phyloP scores from a whole-genome alignment of 2,888 invertebrate genomes.

The Furcula furcula region DNA sequence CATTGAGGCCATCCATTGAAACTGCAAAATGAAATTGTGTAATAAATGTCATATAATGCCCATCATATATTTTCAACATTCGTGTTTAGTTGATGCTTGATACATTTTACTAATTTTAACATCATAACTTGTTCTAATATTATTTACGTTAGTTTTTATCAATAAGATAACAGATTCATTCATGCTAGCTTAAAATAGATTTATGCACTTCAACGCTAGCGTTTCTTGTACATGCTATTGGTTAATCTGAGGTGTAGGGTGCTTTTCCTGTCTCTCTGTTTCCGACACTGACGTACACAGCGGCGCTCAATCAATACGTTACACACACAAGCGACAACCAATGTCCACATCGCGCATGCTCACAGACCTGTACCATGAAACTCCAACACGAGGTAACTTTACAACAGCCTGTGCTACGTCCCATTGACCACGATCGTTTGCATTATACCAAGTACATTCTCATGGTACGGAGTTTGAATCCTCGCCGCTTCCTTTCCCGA shows the following conservation, averaged over 20 bases:
- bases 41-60: background rate
- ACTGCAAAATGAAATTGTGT: background rate
- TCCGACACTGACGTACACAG: constrained; percentile 72
- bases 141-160: background rate
- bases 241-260: constrained; percentile 40
- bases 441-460: constrained; percentile 30
- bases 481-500: constrained; percentile 56
- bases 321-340: constrained; percentile 61
- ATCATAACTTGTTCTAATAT: background rate
- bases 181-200: constrained; percentile 55
- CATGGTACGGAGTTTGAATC: constrained; percentile 53
- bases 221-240: too few species aligned
- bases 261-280: constrained; percentile 51
- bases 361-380: constrained; percentile 56
- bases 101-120: background rate
- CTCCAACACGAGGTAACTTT: constrained; percentile 39
- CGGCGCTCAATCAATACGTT: constrained; percentile 66
- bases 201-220: constrained; percentile 49
- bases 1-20: background rate
- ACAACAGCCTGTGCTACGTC: constrained; percentile 21
- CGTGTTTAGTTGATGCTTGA: background rate
- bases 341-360: constrained; percentile 58
- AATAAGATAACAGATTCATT: constrained; percentile 46
- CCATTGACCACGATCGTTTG: constrained; percentile 9
- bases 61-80: background rate